Evolutionary conservation across 2,888 invertebrate species (phyloP).

Genomic region (Diarsia brunnea): DNA sequence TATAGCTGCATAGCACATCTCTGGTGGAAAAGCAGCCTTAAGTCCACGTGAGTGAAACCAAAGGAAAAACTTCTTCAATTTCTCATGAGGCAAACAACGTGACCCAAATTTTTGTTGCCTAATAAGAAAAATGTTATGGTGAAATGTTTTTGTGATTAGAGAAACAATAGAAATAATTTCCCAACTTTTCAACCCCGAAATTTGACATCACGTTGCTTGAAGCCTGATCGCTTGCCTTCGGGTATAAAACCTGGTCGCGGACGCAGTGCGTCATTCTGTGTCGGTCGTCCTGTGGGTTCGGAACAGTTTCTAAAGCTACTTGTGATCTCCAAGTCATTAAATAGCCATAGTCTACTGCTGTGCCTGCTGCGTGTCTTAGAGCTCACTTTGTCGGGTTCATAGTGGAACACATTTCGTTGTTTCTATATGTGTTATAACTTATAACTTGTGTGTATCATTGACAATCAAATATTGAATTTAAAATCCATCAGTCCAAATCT

Average conservation of each 20-base stretch:
- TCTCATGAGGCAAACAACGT: neutral
- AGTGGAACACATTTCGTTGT: neutral
- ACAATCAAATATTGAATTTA: neutral
- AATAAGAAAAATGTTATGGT: neutral
- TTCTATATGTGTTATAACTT: neutral
- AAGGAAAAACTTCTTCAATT: neutral
- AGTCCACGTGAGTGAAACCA: neutral
- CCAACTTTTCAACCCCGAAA: neutral
- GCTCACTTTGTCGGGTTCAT: neutral
- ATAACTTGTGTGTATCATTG: neutral
- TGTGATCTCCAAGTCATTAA: neutral
- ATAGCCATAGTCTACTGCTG: neutral
- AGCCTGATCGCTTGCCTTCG: neutral
- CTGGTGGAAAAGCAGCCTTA: no score
- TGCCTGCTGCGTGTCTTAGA: neutral
- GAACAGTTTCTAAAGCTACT: neutral
- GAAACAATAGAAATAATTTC: constrained; percentile 19
- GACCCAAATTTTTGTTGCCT: neutral
- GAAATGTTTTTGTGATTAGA: neutral
- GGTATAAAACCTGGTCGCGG: neutral
- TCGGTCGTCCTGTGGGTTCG: neutral
- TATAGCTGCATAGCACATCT: no score
- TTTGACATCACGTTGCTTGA: neutral
- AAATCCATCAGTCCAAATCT: neutral
- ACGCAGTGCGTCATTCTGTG: neutral